Evolutionary conservation across 2,888 invertebrate genomes (phyloP).

Genomic region (Limulus polyphemus): DNA sequence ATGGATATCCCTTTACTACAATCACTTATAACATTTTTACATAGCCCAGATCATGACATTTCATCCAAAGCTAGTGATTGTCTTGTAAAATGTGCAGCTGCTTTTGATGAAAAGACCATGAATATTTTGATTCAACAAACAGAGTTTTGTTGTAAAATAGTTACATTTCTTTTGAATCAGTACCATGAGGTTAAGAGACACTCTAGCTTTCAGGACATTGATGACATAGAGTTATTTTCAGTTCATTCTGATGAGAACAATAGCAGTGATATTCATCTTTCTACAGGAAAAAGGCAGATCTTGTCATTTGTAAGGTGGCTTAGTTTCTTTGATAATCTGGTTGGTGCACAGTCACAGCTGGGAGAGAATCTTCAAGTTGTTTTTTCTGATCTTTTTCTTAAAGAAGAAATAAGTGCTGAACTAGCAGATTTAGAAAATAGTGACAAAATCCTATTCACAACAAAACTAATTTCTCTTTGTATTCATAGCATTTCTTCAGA

Average conservation of each 20-base stretch:
- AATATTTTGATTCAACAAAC: neutral
- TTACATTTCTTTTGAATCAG: neutral
- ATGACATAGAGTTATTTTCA: neutral
- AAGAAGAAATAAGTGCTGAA: neutral
- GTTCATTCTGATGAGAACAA: neutral
- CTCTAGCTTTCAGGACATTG: neutral
- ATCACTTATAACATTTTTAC: constrained; percentile 36
- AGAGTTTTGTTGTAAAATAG: neutral
- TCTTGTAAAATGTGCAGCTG: neutral
- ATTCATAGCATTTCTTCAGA: neutral
- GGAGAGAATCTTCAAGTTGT: neutral
- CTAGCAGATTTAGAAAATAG: too few species aligned
- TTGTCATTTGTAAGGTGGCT: constrained; percentile 62
- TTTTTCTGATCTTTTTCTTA: neutral
- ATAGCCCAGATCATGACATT: constrained; percentile 31
- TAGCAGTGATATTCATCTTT: neutral
- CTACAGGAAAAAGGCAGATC: constrained; percentile 42
- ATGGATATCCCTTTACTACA: constrained; percentile 34
- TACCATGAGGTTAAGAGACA: neutral
- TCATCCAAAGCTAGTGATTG: neutral
- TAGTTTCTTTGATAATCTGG: constrained; percentile 56
- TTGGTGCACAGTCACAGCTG: neutral
- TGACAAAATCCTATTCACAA: neutral
- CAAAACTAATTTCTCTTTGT: neutral
- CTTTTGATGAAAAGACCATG: neutral